Evolutionary conservation across 30 jellyfish, hydroid and myxozoan species (phyloP).

Genomic region (Cassiopea andromeda): DNA sequence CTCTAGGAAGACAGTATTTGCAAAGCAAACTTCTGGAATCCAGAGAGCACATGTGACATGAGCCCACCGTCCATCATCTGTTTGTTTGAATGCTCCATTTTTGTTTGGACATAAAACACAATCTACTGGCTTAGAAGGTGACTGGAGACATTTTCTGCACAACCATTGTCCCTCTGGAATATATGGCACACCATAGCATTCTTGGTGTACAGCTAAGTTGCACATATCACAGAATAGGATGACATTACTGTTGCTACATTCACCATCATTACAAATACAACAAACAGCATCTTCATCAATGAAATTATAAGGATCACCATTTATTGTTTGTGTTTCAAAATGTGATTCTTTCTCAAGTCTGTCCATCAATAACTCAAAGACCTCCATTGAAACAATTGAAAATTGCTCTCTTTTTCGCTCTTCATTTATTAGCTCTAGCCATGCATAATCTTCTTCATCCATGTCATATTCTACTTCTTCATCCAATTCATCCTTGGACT

Average conservation of each 20-base stretch:
- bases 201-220: constrained; percentile 99
- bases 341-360: constrained; percentile 97
- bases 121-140: constrained; percentile 97
- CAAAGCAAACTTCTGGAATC: constrained; percentile 99
- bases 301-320: constrained; percentile 93
- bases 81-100: constrained; percentile 98
- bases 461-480: constrained; percentile 98
- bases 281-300: constrained; percentile 99
- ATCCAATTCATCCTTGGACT: constrained; percentile 90
- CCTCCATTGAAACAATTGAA: constrained; percentile 81
- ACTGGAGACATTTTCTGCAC: constrained; percentile 94
- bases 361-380: constrained; percentile 93
- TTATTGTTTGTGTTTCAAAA: constrained; percentile 93
- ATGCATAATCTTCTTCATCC: constrained; percentile 99
- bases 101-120: constrained; percentile 96
- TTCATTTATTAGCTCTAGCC: constrained; percentile 89
- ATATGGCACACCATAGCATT: constrained; percentile 99
- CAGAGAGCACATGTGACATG: constrained; percentile 99
- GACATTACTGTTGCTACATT: constrained; percentile 95
- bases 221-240: constrained; percentile 99
- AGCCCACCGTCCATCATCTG: constrained; percentile 96
- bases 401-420: constrained; percentile 80
- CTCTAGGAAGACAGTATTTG: constrained; percentile 97
- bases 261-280: constrained; percentile 98
- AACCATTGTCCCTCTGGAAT: constrained; percentile 99